These are phyloP conservation scores for Ageneiosus marmoratus DNA, from an alignment of 2,113 vertebrate genomes.

Conservation along the genomic window DNA sequence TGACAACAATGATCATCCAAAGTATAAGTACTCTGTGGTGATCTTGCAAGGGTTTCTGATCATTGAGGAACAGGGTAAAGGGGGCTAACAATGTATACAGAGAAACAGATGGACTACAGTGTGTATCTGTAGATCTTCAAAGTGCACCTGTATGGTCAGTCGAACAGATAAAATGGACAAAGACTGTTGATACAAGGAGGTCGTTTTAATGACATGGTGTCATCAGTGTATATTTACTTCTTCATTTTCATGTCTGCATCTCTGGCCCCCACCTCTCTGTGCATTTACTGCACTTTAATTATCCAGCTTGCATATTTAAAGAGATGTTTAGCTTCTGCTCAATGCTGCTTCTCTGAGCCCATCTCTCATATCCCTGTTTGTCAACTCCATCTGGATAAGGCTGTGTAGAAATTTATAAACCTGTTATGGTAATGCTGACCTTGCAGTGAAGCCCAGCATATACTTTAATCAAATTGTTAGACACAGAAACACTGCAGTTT, in stretches of 20 bases:
- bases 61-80: no score
- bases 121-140: no score
- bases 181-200: no score
- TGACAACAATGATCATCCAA: no score
- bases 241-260: background rate
- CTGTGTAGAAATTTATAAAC: background rate
- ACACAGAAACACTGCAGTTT: background rate
- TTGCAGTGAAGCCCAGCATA: background rate
- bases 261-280: background rate
- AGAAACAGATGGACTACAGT: no score
- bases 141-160: no score
- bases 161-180: no score
- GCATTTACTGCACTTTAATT: background rate
- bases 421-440: constrained; percentile 11
- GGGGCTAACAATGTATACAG: no score
- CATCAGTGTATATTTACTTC: background rate
- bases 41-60: no score
- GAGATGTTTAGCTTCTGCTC: constrained; percentile 58
- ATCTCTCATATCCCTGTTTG: background rate
- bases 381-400: constrained; percentile 24
- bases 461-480: constrained; percentile 12
- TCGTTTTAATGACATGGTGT: no score
- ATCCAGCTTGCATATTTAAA: constrained; percentile 65
- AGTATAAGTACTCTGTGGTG: no score
- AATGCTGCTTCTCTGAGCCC: constrained; percentile 47